Evolutionary conservation across 2,888 invertebrate genomes (phyloP).

Genomic region (Lycophotia porphyrea): DNA sequence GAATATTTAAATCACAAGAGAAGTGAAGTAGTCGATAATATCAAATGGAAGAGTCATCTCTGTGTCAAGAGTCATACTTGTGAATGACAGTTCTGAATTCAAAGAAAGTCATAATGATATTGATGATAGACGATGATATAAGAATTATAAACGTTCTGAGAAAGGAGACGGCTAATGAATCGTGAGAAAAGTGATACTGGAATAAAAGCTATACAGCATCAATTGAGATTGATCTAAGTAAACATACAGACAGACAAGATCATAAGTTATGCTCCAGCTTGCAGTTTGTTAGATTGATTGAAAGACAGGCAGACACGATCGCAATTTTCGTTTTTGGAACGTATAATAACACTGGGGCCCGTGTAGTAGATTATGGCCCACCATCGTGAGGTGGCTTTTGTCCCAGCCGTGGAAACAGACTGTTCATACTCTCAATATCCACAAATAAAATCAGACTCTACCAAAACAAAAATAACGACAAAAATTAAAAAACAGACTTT

Average conservation of each 20-base stretch:
- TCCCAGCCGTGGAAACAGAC: not conserved
- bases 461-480: slow-evolving; percentile 17
- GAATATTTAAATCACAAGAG: slow-evolving; percentile 25
- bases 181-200: not conserved
- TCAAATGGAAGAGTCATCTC: slow-evolving; percentile 16
- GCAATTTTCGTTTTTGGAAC: not conserved
- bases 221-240: not conserved
- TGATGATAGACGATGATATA: slow-evolving; percentile 1
- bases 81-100: slow-evolving; percentile 8
- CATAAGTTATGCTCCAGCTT: not conserved
- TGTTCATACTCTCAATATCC: not conserved
- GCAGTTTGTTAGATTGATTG: not conserved
- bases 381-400: not conserved
- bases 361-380: not conserved
- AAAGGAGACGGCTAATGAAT: not conserved
- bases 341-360: not conserved
- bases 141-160: slow-evolving; percentile 8
- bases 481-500: slow-evolving; percentile 18
- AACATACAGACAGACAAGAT: slow-evolving; percentile 15
- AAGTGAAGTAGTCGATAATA: slow-evolving; percentile 27
- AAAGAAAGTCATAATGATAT: slow-evolving; percentile 25
- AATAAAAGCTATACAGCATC: slow-evolving; percentile 12
- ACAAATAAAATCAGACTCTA: not conserved
- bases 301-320: not conserved
- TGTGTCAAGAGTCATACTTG: slow-evolving; percentile 14